A percentile compares a stretch with the other conserved stretches of the same genome.
Evolutionary conservation across 2,797 vertebrate genomes (phyloP).

Genomic region (Psittacula echo): DNA sequence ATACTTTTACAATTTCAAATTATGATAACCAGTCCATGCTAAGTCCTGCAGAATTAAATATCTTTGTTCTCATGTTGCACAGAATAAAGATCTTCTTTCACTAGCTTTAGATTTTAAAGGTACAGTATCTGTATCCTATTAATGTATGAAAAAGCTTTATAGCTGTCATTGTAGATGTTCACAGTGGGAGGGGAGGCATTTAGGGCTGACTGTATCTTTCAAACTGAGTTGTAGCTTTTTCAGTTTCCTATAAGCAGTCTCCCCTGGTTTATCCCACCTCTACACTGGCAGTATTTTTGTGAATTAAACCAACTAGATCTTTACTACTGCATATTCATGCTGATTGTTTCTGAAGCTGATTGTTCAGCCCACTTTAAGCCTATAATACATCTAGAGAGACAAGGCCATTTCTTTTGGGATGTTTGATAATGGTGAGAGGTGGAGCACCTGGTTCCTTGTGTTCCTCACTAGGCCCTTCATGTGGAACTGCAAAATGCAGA

Average conservation of each 20-base stretch:
- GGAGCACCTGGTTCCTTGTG: not conserved
- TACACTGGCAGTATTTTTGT: not conserved
- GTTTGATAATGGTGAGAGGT: not conserved
- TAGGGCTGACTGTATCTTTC: not conserved
- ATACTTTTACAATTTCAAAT: not conserved
- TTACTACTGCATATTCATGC: not conserved
- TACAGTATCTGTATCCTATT: not conserved
- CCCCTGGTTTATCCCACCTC: not conserved
- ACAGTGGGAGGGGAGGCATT: not conserved
- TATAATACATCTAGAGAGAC: not conserved
- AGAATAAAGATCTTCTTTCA: not conserved
- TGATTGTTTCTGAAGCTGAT: not conserved
- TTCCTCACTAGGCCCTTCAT: not conserved
- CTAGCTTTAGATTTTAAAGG: not conserved
- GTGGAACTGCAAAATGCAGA: not conserved
- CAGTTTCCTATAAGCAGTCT: accelerated
- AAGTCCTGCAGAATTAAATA: not conserved
- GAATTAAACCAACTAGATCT: not conserved
- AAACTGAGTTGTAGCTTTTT: not conserved
- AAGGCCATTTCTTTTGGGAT: not conserved
- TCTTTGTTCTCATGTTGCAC: not conserved
- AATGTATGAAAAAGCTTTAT: not conserved
- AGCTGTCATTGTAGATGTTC: not conserved
- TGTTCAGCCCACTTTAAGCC: not conserved
- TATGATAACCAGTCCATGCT: not conserved